Evolutionary conservation across 1,140 invertebrate species (phyloP).

Genomic region (Rhyzopertha dominica): DNA sequence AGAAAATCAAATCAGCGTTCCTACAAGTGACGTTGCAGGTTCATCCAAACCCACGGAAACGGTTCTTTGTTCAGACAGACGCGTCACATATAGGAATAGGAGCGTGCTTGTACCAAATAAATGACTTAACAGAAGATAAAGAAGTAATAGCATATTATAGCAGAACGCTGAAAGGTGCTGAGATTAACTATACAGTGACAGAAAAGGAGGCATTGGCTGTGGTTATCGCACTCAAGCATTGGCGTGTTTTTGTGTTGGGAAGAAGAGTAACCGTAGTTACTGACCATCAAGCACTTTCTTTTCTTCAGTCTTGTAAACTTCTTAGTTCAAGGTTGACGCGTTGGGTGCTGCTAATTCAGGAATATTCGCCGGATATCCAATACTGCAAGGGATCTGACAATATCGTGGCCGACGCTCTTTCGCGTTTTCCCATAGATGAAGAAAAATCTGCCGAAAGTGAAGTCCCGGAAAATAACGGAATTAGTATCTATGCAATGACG

Average conservation of each 20-base stretch:
- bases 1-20: slow-evolving; percentile 1
- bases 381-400: slow-evolving; percentile 12
- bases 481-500: no score
- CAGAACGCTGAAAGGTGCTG: not conserved
- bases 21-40: not conserved
- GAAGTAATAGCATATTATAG: slow-evolving; percentile 1
- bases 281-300: slow-evolving; percentile 6
- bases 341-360: slow-evolving; percentile 8
- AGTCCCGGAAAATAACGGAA: slow-evolving; percentile 1
- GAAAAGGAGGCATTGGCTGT: slow-evolving; percentile 5
- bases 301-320: slow-evolving; percentile 1
- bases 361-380: slow-evolving; percentile 3
- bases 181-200: slow-evolving; percentile 5
- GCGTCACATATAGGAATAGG: not conserved
- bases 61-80: slow-evolving; percentile 1
- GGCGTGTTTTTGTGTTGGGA: slow-evolving; percentile 5
- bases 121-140: not conserved
- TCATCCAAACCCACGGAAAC: not conserved
- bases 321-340: slow-evolving; percentile 1
- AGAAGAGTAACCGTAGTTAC: slow-evolving; percentile 3
- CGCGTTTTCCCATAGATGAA: slow-evolving; percentile 4
- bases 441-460: not conserved
- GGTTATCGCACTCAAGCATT: slow-evolving; percentile 4
- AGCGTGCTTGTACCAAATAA: slow-evolving; percentile 1
- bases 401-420: slow-evolving; percentile 2